Base-by-base conservation (phyloP, 35 echinoderm and acorn worm species). In the Apostichopus japonicus region DNA sequence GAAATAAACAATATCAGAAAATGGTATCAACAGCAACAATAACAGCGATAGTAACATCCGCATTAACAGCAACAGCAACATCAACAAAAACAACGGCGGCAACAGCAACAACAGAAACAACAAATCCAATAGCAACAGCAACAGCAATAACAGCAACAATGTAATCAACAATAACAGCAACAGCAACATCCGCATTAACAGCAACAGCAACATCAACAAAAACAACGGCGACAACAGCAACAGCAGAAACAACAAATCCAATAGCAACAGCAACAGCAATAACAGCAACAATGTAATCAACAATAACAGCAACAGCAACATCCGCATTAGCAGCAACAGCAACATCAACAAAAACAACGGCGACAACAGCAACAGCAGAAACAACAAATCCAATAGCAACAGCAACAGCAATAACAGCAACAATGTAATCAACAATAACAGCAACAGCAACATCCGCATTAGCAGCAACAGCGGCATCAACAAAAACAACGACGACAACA, bases 101-200 rank as follows among this genome's bases (percentile, higher is more conserved):
- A 89, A 56, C 54, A 89, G 86, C 21, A 89, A 56, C 58, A 89
- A 56, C 58, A 89, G 86, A 21, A 89, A 23, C n/a, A 89, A 56
- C 58, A 89, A 56, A 8, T 77, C 6, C 53, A 84, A 6, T 25
- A 84, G 53, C 51, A 84, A 24, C 51, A 84, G 80, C 17, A 84
- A 24, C 1, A 84, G 81, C 33, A 84, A 24, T 84, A 84, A 14
- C 75, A 77, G 25, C 75, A 77, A 14, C 25, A 77, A 14, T 14
- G 15, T 5, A 5, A 77, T 4, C 75, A 77, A 33, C 25, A 77
- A 33, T 14, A 77, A 14, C 75, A 77, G 75, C 75, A 77, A 14
- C 4, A 77, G 75, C 25, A 77, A 14, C 25, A 77, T 5, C 75
- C 5, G 25, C 4, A 77, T 5, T 14, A 77, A 14, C 25, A 77